A percentile compares a stretch with the other conserved stretches of the same genome.
Evolutionary conservation across 2,113 vertebrate genomes (phyloP).

Genomic region (Erinaceus europaeus): DNA sequence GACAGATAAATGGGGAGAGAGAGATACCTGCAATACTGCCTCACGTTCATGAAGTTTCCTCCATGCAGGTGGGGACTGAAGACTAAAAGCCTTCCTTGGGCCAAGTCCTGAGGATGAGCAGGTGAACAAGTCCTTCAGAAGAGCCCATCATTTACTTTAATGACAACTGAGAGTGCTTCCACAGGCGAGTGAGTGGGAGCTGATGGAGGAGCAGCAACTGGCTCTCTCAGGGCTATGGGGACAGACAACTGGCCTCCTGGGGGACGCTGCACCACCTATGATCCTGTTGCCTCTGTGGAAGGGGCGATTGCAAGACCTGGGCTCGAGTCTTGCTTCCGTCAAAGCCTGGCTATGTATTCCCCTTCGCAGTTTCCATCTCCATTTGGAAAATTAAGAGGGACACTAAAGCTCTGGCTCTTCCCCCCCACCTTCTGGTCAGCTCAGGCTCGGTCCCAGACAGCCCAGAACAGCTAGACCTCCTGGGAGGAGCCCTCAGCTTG

Average conservation of each 20-base stretch:
- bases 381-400: slow-evolving; percentile 29
- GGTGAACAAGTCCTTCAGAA: slow-evolving; percentile 65
- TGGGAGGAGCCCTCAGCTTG: neutral
- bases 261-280: neutral
- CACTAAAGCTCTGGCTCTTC: neutral
- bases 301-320: neutral
- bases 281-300: neutral
- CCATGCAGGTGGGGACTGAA: too few relatives aligned
- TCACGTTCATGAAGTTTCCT: too few relatives aligned
- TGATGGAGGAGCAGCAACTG: neutral
- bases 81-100: slow-evolving; percentile 46
- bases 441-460: neutral
- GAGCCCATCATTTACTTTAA: slow-evolving; percentile 70
- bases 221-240: neutral
- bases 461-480: neutral
- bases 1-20: too few relatives aligned
- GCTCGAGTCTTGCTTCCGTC: neutral
- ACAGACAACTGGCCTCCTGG: neutral
- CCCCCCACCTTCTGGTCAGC: neutral
- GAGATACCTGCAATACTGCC: too few relatives aligned
- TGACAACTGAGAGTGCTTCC: slow-evolving; percentile 62
- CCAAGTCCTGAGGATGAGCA: slow-evolving; percentile 55
- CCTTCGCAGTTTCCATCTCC: neutral
- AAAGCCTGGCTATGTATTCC: neutral
- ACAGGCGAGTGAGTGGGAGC: slow-evolving; percentile 47